phyloP scores from a whole-genome alignment of 2,113 vertebrate species.

The Mormoops blainvillei region DNA sequence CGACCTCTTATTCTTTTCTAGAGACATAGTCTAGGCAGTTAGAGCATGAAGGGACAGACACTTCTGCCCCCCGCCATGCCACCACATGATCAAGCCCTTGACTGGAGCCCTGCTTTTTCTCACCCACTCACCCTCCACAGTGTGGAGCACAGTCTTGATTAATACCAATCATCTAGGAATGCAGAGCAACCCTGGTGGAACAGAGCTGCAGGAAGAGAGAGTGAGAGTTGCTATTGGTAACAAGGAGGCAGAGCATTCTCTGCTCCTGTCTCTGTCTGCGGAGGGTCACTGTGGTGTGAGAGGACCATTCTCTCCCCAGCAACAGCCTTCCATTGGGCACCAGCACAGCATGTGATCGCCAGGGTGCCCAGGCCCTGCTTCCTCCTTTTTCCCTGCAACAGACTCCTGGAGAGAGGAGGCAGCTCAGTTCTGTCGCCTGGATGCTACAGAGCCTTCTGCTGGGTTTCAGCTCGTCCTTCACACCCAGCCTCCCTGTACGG shows the following conservation, averaged over 20 bases:
- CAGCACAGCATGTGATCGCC: background rate
- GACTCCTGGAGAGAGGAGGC: background rate
- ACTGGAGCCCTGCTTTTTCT: background rate
- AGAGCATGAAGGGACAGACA: background rate
- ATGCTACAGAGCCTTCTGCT: background rate
- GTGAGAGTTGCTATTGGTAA: constrained; percentile 63
- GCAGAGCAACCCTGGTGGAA: background rate
- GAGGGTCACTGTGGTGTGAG: constrained; percentile 26
- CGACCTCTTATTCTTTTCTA: background rate
- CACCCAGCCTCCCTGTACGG: background rate
- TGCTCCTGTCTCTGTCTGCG: background rate
- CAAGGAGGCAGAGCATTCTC: background rate
- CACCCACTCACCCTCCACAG: background rate
- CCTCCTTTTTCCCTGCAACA: background rate
- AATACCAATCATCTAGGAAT: background rate
- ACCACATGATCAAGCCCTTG: background rate
- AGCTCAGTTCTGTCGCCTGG: background rate
- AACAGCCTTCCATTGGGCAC: constrained; percentile 61
- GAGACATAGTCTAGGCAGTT: background rate
- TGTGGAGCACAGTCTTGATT: background rate
- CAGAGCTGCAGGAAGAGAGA: background rate
- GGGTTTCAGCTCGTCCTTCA: background rate
- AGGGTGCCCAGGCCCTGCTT: background rate
- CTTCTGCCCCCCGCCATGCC: background rate
- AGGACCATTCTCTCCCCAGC: constrained; percentile 29